phyloP scores from a whole-genome alignment of 1,140 invertebrate species.

The Euglossa dilemma region DNA sequence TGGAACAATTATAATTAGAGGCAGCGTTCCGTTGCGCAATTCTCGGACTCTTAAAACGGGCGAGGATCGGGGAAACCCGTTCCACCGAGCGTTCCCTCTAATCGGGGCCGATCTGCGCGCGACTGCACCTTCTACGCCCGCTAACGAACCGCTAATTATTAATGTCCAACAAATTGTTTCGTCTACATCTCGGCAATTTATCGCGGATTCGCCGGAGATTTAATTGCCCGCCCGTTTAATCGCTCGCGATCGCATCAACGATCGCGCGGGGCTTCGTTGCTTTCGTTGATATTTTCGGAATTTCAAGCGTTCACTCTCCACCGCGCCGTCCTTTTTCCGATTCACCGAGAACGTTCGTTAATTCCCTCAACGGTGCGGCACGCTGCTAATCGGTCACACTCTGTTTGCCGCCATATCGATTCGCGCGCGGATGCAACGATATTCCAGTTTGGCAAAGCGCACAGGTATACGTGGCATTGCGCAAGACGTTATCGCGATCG shows the following conservation, averaged over 20 bases:
- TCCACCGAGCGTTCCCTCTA: slow-evolving; percentile 13
- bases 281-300: background rate
- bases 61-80: background rate
- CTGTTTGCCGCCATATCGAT: slow-evolving; percentile 27
- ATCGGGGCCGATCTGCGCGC: slow-evolving; percentile 31
- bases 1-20: slow-evolving; percentile 73
- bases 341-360: background rate
- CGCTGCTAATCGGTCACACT: slow-evolving; percentile 11
- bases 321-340: too few species aligned
- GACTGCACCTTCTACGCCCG: slow-evolving; percentile 9
- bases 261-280: too few species aligned
- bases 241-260: slow-evolving; percentile 26
- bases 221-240: slow-evolving; percentile 35
- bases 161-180: slow-evolving; percentile 59
- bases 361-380: background rate
- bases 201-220: slow-evolving; percentile 21
- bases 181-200: slow-evolving; percentile 39
- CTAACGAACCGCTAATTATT: slow-evolving; percentile 57
- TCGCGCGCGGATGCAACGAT: background rate
- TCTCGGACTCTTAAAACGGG: slow-evolving; percentile 47
- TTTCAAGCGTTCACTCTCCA: background rate
- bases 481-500: background rate
- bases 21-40: slow-evolving; percentile 69
- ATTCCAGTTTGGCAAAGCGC: background rate
- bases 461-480: background rate